phyloP scores from a whole-genome alignment of 2,797 vertebrate species.

The Vultur gryphus region DNA sequence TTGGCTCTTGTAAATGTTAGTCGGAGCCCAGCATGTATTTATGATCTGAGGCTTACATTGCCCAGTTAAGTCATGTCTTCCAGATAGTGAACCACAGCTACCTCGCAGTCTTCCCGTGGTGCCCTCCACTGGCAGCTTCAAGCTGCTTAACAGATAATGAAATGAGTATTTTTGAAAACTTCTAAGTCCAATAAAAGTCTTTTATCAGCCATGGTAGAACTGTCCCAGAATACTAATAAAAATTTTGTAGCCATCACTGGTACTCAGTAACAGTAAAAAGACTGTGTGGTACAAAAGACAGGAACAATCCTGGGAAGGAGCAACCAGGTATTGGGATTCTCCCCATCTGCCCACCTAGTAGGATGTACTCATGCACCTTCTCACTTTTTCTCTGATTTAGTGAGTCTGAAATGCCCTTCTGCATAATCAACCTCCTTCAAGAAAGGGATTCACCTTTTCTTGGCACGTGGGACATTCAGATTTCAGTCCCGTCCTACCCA shows the following conservation, averaged over 20 bases:
- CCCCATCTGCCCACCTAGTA: not conserved
- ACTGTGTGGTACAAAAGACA: not conserved
- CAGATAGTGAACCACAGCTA: not conserved
- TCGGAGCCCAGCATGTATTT: slow-evolving; percentile 7
- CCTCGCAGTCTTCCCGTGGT: not conserved
- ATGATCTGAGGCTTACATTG: not conserved
- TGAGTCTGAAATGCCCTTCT: not conserved
- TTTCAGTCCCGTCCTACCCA: not conserved
- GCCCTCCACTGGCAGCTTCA: not conserved
- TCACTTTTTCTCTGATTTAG: not conserved
- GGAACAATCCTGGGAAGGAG: not conserved
- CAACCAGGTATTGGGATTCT: not conserved
- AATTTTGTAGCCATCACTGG: not conserved
- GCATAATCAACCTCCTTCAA: not conserved
- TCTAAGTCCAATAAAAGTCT: not conserved
- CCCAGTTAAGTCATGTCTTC: not conserved
- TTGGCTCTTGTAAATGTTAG: not conserved
- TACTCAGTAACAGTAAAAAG: not conserved
- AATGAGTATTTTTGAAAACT: not conserved
- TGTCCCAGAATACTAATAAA: not conserved
- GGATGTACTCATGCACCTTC: not conserved
- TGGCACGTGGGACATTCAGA: not conserved
- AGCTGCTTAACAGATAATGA: not conserved
- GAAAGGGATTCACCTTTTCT: not conserved
- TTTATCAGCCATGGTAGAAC: not conserved